Conservation (phyloP, 2,797 vertebrate species). For the Picus viridis region DNA sequence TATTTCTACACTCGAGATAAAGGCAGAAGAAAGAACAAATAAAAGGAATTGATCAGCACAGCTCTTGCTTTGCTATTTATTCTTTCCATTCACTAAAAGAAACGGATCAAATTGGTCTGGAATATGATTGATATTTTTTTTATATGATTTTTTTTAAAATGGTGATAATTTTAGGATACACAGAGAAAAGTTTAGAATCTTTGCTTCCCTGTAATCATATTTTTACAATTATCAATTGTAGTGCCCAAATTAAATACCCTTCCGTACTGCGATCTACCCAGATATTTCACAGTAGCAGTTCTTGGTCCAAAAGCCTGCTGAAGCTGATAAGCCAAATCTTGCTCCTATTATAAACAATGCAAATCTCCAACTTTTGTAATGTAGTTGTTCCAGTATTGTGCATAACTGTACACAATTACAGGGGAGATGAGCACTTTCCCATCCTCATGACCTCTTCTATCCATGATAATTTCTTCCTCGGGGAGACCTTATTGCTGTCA, state of each 20-base stretch:
- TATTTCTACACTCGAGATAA: constrained; percentile 72
- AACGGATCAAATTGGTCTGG: not conserved
- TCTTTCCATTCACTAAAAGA: not conserved
- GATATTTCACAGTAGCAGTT: not conserved
- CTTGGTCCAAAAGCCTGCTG: not conserved
- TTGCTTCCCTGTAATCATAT: not conserved
- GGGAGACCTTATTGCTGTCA: too few relatives aligned
- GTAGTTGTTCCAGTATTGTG: not conserved
- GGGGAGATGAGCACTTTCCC: not conserved
- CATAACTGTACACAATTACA: not conserved
- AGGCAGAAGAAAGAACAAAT: constrained; percentile 75
- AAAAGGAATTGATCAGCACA: constrained; percentile 74
- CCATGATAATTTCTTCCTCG: not conserved
- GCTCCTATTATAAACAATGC: not conserved
- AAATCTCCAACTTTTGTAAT: not conserved
- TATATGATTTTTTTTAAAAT: not conserved
- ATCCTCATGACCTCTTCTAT: not conserved
- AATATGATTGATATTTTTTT: not conserved
- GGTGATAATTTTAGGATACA: not conserved
- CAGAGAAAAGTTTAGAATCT: not conserved
- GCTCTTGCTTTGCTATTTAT: constrained; percentile 26
- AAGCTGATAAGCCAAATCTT: not conserved
- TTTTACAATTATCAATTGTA: not conserved
- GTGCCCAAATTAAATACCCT: not conserved
- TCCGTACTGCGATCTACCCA: not conserved